These are phyloP conservation scores for Lateolabrax maculatus DNA, from an alignment of 2,797 vertebrate species.

Conservation along the genomic window DNA sequence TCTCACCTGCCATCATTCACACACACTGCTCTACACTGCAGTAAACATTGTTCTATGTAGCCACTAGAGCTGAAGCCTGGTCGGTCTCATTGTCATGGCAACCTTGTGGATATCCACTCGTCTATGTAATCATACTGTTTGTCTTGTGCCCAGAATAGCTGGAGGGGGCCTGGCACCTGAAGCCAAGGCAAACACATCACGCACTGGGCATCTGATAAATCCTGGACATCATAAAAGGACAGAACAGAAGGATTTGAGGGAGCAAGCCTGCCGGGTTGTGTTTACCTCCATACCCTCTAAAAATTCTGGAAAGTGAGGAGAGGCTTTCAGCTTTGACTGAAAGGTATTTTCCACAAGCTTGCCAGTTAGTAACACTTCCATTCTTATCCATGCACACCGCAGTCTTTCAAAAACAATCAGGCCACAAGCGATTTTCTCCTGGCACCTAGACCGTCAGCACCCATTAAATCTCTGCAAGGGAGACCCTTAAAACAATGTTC, in stretches of 20 bases:
- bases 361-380: constrained; percentile 25
- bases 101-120: constrained; percentile 61
- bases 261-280: background rate
- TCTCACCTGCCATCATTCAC: constrained; percentile 22
- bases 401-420: constrained; percentile 46
- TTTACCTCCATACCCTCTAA: constrained; percentile 4
- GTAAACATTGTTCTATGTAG: constrained; percentile 40
- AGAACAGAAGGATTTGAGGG: constrained; percentile 10
- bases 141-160: constrained; percentile 73
- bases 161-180: constrained; percentile 61
- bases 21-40: constrained; percentile 14
- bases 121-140: constrained; percentile 68
- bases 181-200: constrained; percentile 52
- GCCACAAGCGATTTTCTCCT: constrained; percentile 31
- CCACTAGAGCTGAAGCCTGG: constrained; percentile 51
- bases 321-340: constrained; percentile 15
- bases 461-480: constrained; percentile 35
- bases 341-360: constrained; percentile 34
- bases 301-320: constrained; percentile 6
- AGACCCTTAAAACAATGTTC: constrained; percentile 41
- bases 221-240: constrained; percentile 14
- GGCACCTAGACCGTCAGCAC: constrained; percentile 38
- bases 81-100: constrained; percentile 68
- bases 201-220: constrained; percentile 49
- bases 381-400: constrained; percentile 11